Evolutionary conservation across 2,888 invertebrate species (phyloP).

Genomic region (Adineta ricciae): DNA sequence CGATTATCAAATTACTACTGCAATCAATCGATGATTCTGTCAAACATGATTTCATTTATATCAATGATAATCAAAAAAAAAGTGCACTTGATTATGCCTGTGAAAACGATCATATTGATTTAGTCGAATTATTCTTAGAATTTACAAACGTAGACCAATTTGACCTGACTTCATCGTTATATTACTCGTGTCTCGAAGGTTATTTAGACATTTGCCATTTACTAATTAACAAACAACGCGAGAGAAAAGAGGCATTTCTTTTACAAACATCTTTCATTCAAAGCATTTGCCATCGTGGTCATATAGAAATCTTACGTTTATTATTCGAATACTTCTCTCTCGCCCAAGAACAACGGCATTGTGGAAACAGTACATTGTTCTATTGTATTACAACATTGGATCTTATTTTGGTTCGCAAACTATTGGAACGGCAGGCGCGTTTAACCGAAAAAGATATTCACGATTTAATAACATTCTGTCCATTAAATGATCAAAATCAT

Average conservation of each 20-base stretch:
- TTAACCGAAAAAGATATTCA: constrained; percentile 14
- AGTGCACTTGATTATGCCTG: neutral
- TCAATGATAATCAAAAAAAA: neutral
- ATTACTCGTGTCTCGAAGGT: constrained; percentile 11
- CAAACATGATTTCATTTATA: neutral
- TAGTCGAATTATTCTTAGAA: neutral
- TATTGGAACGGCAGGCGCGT: constrained; percentile 6
- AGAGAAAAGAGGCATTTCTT: neutral
- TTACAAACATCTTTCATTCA: neutral
- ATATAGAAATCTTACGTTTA: constrained; percentile 3
- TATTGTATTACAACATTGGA: neutral
- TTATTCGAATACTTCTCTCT: neutral
- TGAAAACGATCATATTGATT: neutral
- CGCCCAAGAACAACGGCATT: neutral
- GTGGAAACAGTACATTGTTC: neutral
- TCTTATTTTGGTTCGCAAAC: neutral
- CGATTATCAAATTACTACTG: neutral
- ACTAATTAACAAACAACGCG: neutral
- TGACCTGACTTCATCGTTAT: neutral
- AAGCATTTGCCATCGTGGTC: neutral
- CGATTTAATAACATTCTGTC: neutral
- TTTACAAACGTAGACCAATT: neutral
- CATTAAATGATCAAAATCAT: neutral
- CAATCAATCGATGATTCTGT: neutral
- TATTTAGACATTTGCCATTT: neutral